A percentile compares a stretch with the other conserved stretches of the same genome.
Conservation (phyloP, 2,888 invertebrate genomes). For the Cantharis rufa region DNA sequence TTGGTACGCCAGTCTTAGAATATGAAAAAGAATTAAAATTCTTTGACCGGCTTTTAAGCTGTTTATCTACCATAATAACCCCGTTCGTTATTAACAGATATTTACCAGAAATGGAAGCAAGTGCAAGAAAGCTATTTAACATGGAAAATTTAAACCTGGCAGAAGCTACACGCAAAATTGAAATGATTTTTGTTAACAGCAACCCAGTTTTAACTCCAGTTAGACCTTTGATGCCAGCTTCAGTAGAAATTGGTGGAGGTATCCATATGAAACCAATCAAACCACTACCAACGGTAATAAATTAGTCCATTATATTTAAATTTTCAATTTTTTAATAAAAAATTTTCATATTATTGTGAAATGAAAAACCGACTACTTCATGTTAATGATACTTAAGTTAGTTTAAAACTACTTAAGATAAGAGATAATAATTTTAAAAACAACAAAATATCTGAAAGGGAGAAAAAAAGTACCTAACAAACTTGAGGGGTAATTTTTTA, state of each 20-base stretch:
- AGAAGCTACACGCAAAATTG: slow-evolving; percentile 6
- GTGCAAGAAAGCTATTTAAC: slow-evolving; percentile 4
- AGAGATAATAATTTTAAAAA: too few species aligned
- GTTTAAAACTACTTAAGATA: too few species aligned
- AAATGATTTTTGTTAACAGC: slow-evolving; percentile 28
- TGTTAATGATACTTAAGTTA: too few species aligned
- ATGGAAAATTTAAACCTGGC: neutral
- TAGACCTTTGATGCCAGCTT: slow-evolving; percentile 28
- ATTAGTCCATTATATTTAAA: neutral
- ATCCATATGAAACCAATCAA: slow-evolving; percentile 25
- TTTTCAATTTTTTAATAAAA: neutral
- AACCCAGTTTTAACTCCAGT: slow-evolving; percentile 28
- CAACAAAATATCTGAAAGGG: too few species aligned
- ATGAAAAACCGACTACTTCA: too few species aligned
- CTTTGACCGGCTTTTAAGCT: neutral
- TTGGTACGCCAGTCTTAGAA: neutral
- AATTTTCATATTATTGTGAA: too few species aligned
- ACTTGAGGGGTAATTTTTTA: too few species aligned
- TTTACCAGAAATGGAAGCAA: neutral
- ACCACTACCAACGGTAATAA: slow-evolving; percentile 26
- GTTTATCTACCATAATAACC: neutral
- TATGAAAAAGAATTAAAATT: neutral
- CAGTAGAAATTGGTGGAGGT: slow-evolving; percentile 26
- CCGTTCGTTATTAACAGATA: neutral
- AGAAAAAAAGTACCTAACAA: too few species aligned